Percentiles rank a stretch among this genome's conserved stretches.
phyloP scores from a whole-genome alignment of 2,888 invertebrate genomes.

The Xylocampa areola region DNA sequence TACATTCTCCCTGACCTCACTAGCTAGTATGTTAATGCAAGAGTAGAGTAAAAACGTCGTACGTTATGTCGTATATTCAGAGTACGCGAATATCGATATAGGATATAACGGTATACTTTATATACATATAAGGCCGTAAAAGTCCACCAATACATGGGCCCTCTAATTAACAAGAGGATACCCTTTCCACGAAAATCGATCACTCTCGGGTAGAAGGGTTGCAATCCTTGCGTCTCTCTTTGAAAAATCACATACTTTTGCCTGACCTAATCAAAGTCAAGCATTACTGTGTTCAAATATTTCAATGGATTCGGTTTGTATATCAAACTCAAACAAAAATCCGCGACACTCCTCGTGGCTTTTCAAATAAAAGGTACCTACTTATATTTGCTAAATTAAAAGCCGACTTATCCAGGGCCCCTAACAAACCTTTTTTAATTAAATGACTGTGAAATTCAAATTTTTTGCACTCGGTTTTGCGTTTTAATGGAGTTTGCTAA shows the following conservation, averaged over 20 bases:
- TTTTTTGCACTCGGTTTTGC: slow-evolving; percentile 13
- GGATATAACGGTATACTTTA: no score
- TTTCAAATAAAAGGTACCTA: slow-evolving; percentile 9
- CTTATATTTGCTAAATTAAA: slow-evolving; percentile 36
- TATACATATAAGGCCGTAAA: no score
- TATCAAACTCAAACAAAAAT: slow-evolving; percentile 6
- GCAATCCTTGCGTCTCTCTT: no score
- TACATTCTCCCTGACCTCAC: slow-evolving; percentile 42
- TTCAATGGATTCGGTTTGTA: slow-evolving; percentile 4
- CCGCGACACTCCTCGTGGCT: slow-evolving; percentile 5
- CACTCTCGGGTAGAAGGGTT: no score
- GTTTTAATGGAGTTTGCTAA: slow-evolving; percentile 9
- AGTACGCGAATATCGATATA: no score
- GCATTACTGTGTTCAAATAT: slow-evolving; percentile 16
- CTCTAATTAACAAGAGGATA: no score
- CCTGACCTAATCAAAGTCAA: not conserved
- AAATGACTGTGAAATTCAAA: slow-evolving; percentile 7
- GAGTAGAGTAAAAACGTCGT: not conserved
- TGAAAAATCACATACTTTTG: no score
- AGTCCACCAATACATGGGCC: no score
- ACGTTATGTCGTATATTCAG: no score
- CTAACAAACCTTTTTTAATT: slow-evolving; percentile 32
- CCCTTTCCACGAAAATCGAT: no score
- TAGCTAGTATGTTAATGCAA: slow-evolving; percentile 26
- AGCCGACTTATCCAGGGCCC: slow-evolving; percentile 9